Evolutionary conservation across 1,140 invertebrate genomes (phyloP).

Genomic region (Drepana arcuata): DNA sequence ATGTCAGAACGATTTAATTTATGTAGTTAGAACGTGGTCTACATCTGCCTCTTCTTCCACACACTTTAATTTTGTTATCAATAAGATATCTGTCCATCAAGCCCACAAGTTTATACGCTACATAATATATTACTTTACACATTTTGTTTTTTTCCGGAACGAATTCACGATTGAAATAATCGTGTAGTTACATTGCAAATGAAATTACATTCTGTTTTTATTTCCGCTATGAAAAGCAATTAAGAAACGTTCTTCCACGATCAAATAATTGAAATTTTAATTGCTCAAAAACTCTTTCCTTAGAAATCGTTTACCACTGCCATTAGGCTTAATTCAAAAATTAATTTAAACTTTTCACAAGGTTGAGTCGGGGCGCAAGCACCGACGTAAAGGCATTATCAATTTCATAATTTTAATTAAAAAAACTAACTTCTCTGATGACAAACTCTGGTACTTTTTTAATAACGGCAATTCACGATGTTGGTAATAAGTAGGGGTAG

Average conservation of each 20-base stretch:
- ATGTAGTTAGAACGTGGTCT: too few relatives aligned
- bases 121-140: too few relatives aligned
- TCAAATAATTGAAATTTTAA: constrained; percentile 64
- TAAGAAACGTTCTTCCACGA: constrained; percentile 51
- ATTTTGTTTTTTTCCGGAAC: too few relatives aligned
- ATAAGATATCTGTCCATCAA: too few relatives aligned
- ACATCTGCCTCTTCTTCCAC: too few relatives aligned
- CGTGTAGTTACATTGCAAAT: not conserved
- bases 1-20: too few relatives aligned
- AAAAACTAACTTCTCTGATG: constrained; percentile 69
- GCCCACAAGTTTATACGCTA: too few relatives aligned
- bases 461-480: constrained; percentile 69
- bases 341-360: constrained; percentile 71
- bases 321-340: constrained; percentile 71
- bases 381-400: constrained; percentile 67
- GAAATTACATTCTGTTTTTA: constrained; percentile 17
- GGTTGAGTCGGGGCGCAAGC: constrained; percentile 56
- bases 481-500: constrained; percentile 26
- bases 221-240: constrained; percentile 51
- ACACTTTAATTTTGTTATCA: too few relatives aligned
- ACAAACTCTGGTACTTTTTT: constrained; percentile 72
- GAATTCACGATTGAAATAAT: constrained; percentile 1
- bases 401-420: constrained; percentile 75
- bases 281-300: constrained; percentile 66
- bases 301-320: constrained; percentile 66